A percentile compares a stretch with the other conserved stretches of the same genome.
These are phyloP conservation scores for Hirtodrosophila trivittata DNA, from an alignment of 2,888 invertebrate genomes.

Conservation along the genomic window DNA sequence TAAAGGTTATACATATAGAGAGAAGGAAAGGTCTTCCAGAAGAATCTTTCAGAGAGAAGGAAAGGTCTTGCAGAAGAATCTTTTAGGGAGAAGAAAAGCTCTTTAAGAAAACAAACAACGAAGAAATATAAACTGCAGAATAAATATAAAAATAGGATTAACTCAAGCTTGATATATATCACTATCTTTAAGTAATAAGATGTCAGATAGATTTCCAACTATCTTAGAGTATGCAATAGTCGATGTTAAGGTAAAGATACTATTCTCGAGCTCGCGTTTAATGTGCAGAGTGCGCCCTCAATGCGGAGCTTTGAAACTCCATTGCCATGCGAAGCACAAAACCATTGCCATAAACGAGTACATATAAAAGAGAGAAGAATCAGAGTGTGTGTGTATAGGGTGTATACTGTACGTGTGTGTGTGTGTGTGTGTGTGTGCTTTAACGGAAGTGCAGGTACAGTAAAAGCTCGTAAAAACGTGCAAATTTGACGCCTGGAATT, in stretches of 20 bases:
- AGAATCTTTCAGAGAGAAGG: too few species aligned
- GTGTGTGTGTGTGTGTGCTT: conserved; percentile 8
- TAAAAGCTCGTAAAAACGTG: conserved; percentile 57
- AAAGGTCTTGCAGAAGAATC: too few species aligned
- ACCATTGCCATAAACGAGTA: conserved; percentile 17
- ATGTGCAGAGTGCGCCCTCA: conserved; percentile 41
- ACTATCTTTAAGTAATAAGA: too few species aligned
- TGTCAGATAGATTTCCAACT: too few species aligned
- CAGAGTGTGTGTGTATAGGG: neutral
- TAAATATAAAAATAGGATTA: too few species aligned
- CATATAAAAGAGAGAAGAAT: neutral
- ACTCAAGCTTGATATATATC: too few species aligned
- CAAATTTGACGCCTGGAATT: conserved; percentile 62
- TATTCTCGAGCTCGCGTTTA: conserved; percentile 22
- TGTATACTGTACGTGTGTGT: conserved; percentile 4
- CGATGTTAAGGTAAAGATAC: neutral
- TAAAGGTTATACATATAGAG: too few species aligned
- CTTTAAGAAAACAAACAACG: too few species aligned
- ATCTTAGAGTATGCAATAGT: conserved; percentile 30
- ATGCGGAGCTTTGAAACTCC: conserved; percentile 39
- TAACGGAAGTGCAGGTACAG: conserved; percentile 67
- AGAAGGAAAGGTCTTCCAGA: too few species aligned
- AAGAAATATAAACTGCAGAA: too few species aligned
- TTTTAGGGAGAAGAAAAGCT: too few species aligned
- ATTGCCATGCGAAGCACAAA: conserved; percentile 64